Conservation (phyloP, 2,797 vertebrate genomes). For the Chelon auratus region DNA sequence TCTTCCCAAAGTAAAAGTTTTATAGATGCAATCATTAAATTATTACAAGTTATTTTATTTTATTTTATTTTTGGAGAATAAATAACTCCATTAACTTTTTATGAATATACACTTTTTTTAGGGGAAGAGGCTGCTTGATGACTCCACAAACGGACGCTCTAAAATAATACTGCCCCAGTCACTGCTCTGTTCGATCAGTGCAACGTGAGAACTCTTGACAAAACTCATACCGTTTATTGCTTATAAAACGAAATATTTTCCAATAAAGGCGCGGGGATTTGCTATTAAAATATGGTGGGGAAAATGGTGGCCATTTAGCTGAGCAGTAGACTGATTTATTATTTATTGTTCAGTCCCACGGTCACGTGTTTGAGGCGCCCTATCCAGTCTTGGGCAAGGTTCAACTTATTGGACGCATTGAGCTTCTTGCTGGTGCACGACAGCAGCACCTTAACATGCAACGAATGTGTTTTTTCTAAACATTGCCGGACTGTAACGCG, state of each 20-base stretch:
- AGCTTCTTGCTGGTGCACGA: slow-evolving; percentile 88
- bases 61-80: slow-evolving; percentile 31
- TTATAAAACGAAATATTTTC: slow-evolving; percentile 89
- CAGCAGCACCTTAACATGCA: slow-evolving; percentile 84
- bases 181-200: slow-evolving; percentile 38
- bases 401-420: slow-evolving; percentile 96
- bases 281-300: slow-evolving; percentile 96
- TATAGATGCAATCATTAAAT: slow-evolving; percentile 21
- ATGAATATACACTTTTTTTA: slow-evolving; percentile 18
- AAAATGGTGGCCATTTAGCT: slow-evolving; percentile 97
- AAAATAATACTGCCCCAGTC: slow-evolving; percentile 24
- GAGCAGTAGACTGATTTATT: slow-evolving; percentile 97
- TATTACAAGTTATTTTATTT: slow-evolving; percentile 30
- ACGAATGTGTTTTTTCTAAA: slow-evolving; percentile 86
- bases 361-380: slow-evolving; percentile 91
- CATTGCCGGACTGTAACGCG: slow-evolving; percentile 62
- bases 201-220: slow-evolving; percentile 79
- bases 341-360: slow-evolving; percentile 97
- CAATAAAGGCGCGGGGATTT: slow-evolving; percentile 93
- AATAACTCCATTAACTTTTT: slow-evolving; percentile 41
- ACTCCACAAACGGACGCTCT: slow-evolving; percentile 41
- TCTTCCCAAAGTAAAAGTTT: slow-evolving; percentile 12
- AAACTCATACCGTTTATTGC: slow-evolving; percentile 90
- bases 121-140: slow-evolving; percentile 18
- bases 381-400: slow-evolving; percentile 91